Base-by-base conservation (phyloP, 2,113 vertebrate genomes). In the Pteronura brasiliensis region DNA sequence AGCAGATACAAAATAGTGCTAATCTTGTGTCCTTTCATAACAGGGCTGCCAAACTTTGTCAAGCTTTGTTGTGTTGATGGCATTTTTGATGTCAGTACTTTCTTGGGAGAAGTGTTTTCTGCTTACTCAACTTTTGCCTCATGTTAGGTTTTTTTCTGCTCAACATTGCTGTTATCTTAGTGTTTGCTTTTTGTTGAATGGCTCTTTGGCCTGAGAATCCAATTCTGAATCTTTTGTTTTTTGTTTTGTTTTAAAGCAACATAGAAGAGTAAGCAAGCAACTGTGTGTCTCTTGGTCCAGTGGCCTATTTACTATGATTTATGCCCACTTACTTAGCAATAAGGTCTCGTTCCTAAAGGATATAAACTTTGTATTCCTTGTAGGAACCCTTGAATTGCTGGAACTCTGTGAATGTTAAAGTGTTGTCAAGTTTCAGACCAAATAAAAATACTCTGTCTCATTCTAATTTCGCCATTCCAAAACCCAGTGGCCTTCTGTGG, bases 81-180 rank as follows among this genome's bases (percentile, higher is more conserved):
- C 57, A 29, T 72, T 94, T 57, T 88, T 85, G 49, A 57, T 94
- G 84, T 94, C 95, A 97, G 95, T 92, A 47, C 3, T 97, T 98
- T 71, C 86, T 93, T 94, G 84, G 92, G 67, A 97, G 88, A 93
- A 77, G 44, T 67, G 57, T 47, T 71, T 72, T 97, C 61, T 97
- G 87, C 95, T 94, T 96, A 94, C 95, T 97, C 96, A 96, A 90
- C 71, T 96, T 98, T 96, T 97, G 90, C 80, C 52, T 96, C 34
- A 4, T 97, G 76, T 82, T 96, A 69, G 88, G 65, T 61, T 74
- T 90, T 90, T 91, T 89, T 29, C 83, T 96, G 92, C 31, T 95
- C 86, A 95, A 96, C 42, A 44, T 63, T 96, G 27, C 86, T 97
- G 29, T 97, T 97, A 93, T 95, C 63, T 96, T 80, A 94, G 90